Evolutionary conservation across 2,888 invertebrate species (phyloP), one percentile per base, ranked within the genome.

Genomic region (Enchytraeus crypticus): DNA sequence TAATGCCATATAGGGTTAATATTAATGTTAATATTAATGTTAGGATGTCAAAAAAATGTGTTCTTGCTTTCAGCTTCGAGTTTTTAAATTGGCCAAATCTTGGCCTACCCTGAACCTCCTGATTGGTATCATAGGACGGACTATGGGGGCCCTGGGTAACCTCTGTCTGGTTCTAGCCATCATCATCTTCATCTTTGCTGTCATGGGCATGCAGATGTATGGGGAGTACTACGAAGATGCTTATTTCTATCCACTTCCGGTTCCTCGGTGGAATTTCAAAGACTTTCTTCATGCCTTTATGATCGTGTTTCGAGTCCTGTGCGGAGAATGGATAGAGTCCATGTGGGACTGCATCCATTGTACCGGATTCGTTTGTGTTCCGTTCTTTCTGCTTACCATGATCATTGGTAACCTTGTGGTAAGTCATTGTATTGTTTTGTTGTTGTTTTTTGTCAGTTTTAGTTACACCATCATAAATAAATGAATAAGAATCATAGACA

Each of bases 261-360:
- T 88, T 72, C 82, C 93, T 72, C 84, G 95, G 72, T 96, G 96
- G 96, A 92, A 93, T 81, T 95, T 95, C 79, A 90, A 88, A 58
- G 95, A 96, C 82, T 97, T 97, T 82, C 90, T 96, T 88, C 96
- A 97, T 82, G 93, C 95, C 65, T 96, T 97, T 81, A 96, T 97
- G 96, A 96, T 97, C 73, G 95, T 97, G 69, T 97, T 97, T 82
- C 86, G 96, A 67, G 96, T 97, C 68, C 83, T 97, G 64, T 97
- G 97, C 80, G 97, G 96, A 74, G 97, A 97, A 83, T 97, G 96
- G 96, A 97, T 97, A 73, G 95, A 97, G 81, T 95, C 95, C 65
- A 97, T 97, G 96, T 97, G 96, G 96, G 92, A 92, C 80, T 97
- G 97, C 82, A 91, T 96, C 89, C 84, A 87, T 73, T 95, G 92